These are phyloP conservation scores for Spongilla lacustris DNA, from an alignment of 37 sponge, comb jelly and placozoan genomes.

Conservation along the genomic window DNA sequence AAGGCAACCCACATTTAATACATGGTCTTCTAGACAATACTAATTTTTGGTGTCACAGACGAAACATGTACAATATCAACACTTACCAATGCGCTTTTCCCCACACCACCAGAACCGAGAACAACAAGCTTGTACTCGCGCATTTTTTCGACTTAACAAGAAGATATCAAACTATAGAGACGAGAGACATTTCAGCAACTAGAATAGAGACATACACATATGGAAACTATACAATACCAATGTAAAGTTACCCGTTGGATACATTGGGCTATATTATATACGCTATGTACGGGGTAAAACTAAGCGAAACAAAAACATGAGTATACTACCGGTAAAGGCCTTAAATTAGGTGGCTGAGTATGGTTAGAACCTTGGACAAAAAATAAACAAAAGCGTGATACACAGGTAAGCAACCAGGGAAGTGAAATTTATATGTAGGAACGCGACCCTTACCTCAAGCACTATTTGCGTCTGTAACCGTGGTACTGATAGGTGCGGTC, in stretches of 20 bases:
- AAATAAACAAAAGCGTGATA: too few relatives aligned
- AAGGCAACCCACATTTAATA: not conserved
- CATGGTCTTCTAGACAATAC: not conserved
- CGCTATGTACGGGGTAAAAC: too few relatives aligned
- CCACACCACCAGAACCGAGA: constrained; percentile 98
- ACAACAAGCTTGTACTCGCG: constrained; percentile 99
- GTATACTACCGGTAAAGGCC: too few relatives aligned
- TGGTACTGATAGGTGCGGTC: constrained; percentile 1
- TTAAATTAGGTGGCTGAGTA: too few relatives aligned
- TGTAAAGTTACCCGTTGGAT: too few relatives aligned
- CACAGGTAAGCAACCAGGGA: too few relatives aligned
- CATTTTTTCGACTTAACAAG: constrained; percentile 51
- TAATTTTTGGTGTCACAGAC: not conserved
- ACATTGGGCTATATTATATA: too few relatives aligned
- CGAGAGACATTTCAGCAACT: not conserved
- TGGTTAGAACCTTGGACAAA: too few relatives aligned
- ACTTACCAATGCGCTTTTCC: constrained; percentile 96
- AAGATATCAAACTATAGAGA: not conserved
- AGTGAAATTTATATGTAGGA: not conserved
- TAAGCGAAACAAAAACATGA: too few relatives aligned
- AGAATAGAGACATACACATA: too few relatives aligned
- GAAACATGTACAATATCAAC: not conserved
- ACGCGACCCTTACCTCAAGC: not conserved
- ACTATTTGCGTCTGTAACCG: not conserved
- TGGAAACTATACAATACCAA: too few relatives aligned